phyloP scores from a whole-genome alignment of 92 coral and sea anemone genomes.

The Galaxea fascicularis region DNA sequence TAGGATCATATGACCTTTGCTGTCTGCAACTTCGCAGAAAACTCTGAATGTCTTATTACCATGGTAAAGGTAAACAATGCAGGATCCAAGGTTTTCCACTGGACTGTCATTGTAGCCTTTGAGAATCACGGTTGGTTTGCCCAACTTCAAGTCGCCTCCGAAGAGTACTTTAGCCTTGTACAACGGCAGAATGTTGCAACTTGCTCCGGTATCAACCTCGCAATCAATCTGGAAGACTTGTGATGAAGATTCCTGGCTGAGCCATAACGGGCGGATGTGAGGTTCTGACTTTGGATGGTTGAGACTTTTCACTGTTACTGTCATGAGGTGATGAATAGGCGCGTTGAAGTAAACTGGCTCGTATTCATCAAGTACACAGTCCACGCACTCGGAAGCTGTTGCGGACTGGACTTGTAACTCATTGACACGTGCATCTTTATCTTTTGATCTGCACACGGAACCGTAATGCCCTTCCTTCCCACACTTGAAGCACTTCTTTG shows the following conservation, averaged over 20 bases:
- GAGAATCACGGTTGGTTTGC: conserved; percentile 28
- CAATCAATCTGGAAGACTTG: conserved; percentile 21
- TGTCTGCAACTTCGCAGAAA: conserved; percentile 30
- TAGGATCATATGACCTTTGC: conserved; percentile 30
- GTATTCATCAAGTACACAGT: conserved; percentile 12
- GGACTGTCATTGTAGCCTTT: conserved; percentile 39
- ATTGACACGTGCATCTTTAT: neutral
- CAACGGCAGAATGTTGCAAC: conserved; percentile 13
- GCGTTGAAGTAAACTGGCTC: too few relatives aligned
- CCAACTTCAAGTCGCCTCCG: neutral
- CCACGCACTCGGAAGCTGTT: conserved; percentile 16
- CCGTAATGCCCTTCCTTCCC: too few relatives aligned
- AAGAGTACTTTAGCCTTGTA: conserved; percentile 13
- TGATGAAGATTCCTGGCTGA: conserved; percentile 6
- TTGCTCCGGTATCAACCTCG: too few relatives aligned
- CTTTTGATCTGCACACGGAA: conserved; percentile 2
- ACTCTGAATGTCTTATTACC: conserved; percentile 25
- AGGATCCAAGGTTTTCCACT: conserved; percentile 31
- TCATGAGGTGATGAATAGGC: conserved; percentile 18
- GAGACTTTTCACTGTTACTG: conserved; percentile 3
- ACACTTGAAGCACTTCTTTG: too few relatives aligned
- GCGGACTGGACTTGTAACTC: conserved; percentile 22
- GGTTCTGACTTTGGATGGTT: conserved; percentile 14
- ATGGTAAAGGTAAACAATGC: conserved; percentile 28
- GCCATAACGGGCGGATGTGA: conserved; percentile 23